A percentile compares a stretch with the other conserved stretches of the same genome.
Evolutionary conservation across 2,113 vertebrate genomes (phyloP).

Genomic region (Callocephalon fimbriatum): DNA sequence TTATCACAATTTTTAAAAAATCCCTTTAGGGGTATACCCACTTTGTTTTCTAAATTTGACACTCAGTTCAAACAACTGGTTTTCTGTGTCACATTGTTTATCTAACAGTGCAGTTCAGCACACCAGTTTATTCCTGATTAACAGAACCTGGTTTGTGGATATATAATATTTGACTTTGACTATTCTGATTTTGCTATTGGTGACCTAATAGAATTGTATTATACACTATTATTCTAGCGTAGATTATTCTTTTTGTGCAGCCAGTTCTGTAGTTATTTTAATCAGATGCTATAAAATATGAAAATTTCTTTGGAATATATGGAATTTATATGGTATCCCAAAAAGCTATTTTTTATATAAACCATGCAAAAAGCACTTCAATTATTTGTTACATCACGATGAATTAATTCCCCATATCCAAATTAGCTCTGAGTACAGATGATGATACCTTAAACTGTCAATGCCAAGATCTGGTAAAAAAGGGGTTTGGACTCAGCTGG

Average conservation of each 20-base stretch:
- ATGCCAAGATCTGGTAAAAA: background rate
- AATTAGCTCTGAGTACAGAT: background rate
- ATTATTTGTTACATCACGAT: background rate
- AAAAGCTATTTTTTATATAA: background rate
- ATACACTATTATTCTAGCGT: background rate
- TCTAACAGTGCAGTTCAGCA: background rate
- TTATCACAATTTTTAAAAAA: background rate
- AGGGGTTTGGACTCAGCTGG: background rate
- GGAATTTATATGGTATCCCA: background rate
- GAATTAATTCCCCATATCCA: background rate
- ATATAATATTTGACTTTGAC: background rate
- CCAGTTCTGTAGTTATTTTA: background rate
- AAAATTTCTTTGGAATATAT: background rate
- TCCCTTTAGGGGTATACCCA: background rate
- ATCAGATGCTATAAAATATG: background rate
- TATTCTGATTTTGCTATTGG: background rate
- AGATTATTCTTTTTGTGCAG: background rate
- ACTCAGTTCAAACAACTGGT: background rate
- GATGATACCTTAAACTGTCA: background rate
- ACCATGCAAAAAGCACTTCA: background rate
- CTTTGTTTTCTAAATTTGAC: background rate
- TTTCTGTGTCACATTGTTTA: background rate
- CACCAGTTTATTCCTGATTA: background rate
- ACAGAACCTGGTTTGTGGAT: background rate
- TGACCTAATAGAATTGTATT: background rate